A percentile compares a stretch with the other conserved stretches of the same genome.
phyloP scores from a whole-genome alignment of 2,888 invertebrate genomes.

The Eristalinus sepulchralis region DNA sequence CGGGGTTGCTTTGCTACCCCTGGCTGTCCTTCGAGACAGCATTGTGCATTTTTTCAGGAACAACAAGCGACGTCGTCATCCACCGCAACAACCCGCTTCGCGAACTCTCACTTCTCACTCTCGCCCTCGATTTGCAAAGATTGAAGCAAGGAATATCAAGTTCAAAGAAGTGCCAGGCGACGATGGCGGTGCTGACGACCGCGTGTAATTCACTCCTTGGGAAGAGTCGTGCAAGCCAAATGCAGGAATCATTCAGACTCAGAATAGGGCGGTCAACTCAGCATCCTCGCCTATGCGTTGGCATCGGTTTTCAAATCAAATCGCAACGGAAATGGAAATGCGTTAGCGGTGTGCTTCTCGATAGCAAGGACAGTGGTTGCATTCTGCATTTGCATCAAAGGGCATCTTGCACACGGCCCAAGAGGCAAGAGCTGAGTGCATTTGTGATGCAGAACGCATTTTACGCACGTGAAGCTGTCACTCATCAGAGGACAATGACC shows the following conservation, averaged over 20 bases:
- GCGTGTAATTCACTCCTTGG: background rate
- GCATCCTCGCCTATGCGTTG: slow-evolving; percentile 11
- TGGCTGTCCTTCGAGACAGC: slow-evolving; percentile 52
- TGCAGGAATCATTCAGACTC: slow-evolving; percentile 25
- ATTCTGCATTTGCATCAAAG: slow-evolving; percentile 33
- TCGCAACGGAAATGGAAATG: slow-evolving; percentile 44
- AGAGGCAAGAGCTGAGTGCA: background rate
- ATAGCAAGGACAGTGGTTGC: slow-evolving; percentile 17
- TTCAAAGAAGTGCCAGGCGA: slow-evolving; percentile 20
- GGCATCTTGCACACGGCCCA: slow-evolving; percentile 16
- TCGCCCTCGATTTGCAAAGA: background rate
- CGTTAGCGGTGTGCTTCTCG: slow-evolving; percentile 20
- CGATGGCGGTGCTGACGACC: slow-evolving; percentile 26
- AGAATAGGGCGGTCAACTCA: slow-evolving; percentile 45
- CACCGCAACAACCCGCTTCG: background rate
- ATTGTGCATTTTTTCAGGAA: slow-evolving; percentile 57
- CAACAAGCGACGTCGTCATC: slow-evolving; percentile 7
- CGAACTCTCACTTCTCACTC: background rate
- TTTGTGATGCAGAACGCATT: slow-evolving; percentile 55
- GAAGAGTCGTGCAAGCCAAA: slow-evolving; percentile 4
- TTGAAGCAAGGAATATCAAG: slow-evolving; percentile 37
- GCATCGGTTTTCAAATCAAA: slow-evolving; percentile 4
- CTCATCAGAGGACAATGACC: slow-evolving; percentile 53
- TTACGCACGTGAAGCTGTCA: slow-evolving; percentile 55
- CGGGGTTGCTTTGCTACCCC: slow-evolving; percentile 57